These are phyloP conservation scores for Lasioglossum villosulum DNA, from an alignment of 2,888 invertebrate species.

Conservation along the genomic window DNA sequence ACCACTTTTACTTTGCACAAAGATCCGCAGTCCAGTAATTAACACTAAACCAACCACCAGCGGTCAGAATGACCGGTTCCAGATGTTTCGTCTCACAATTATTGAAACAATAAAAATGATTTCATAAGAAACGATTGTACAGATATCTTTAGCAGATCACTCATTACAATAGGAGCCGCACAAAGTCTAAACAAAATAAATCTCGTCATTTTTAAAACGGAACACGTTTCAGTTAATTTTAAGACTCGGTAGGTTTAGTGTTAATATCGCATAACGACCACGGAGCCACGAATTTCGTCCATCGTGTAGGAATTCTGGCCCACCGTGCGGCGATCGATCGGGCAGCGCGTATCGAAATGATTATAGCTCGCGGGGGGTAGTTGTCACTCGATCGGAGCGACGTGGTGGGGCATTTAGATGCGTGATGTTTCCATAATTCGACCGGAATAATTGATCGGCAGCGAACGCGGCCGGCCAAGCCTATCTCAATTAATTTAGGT, in stretches of 20 bases:
- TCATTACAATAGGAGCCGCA: too few species aligned
- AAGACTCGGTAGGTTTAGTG: too few species aligned
- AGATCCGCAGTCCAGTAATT: background rate
- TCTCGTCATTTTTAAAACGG: too few species aligned
- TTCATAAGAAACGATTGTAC: too few species aligned
- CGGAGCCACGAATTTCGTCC: background rate
- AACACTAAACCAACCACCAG: too few species aligned
- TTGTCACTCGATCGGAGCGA: background rate
- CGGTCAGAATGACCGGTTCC: too few species aligned
- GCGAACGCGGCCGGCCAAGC: background rate
- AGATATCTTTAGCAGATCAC: too few species aligned
- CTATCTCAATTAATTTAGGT: conserved; percentile 48
- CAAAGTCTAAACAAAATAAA: too few species aligned
- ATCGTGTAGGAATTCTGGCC: background rate
- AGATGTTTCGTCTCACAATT: too few species aligned
- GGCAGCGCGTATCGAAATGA: background rate
- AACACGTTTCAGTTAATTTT: too few species aligned
- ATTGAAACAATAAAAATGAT: too few species aligned
- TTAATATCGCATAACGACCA: background rate
- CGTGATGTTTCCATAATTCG: background rate
- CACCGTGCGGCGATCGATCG: background rate
- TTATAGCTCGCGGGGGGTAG: background rate
- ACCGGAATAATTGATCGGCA: conserved; percentile 3
- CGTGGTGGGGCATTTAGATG: background rate
- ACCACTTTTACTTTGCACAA: background rate